A percentile compares a stretch with the other conserved stretches of the same genome.
Conservation (phyloP, 2,888 invertebrate genomes). For the Sphaerophoria taeniata region DNA sequence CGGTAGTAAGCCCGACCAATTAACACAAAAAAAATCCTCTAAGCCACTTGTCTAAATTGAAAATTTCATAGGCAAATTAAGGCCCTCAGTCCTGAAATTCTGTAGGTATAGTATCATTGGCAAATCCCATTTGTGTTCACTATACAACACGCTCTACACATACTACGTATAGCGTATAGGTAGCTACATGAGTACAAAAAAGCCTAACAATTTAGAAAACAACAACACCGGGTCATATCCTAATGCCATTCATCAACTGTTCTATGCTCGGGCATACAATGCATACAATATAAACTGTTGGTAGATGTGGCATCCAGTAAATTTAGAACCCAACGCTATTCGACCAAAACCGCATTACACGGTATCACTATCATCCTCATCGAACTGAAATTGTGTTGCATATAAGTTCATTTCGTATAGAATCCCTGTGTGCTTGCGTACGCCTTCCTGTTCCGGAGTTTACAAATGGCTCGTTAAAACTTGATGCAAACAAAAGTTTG, state of each 20-base stretch:
- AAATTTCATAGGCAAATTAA: slow-evolving; percentile 22
- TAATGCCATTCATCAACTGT: slow-evolving; percentile 63
- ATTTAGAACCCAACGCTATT: slow-evolving; percentile 69
- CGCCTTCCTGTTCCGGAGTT: no score
- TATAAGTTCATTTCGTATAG: neutral
- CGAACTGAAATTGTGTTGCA: slow-evolving; percentile 19
- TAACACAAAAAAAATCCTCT: neutral
- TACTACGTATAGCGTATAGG: neutral
- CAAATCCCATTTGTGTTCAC: slow-evolving; percentile 46
- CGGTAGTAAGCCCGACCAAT: slow-evolving; percentile 19
- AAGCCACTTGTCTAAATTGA: neutral
- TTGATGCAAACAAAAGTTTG: slow-evolving; percentile 28
- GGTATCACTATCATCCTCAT: slow-evolving; percentile 54
- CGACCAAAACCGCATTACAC: slow-evolving; percentile 68
- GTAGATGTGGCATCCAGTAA: slow-evolving; percentile 40
- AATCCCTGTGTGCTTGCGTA: neutral
- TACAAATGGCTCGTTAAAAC: neutral
- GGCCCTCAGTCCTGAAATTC: slow-evolving; percentile 11
- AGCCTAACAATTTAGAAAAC: slow-evolving; percentile 17
- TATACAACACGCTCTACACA: neutral
- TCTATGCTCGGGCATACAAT: neutral
- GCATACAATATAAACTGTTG: neutral
- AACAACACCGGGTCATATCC: slow-evolving; percentile 43
- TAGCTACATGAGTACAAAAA: slow-evolving; percentile 18
- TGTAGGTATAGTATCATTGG: slow-evolving; percentile 4